Base-by-base conservation (phyloP, 1,140 invertebrate species). In the Drosophila neocordata region DNA sequence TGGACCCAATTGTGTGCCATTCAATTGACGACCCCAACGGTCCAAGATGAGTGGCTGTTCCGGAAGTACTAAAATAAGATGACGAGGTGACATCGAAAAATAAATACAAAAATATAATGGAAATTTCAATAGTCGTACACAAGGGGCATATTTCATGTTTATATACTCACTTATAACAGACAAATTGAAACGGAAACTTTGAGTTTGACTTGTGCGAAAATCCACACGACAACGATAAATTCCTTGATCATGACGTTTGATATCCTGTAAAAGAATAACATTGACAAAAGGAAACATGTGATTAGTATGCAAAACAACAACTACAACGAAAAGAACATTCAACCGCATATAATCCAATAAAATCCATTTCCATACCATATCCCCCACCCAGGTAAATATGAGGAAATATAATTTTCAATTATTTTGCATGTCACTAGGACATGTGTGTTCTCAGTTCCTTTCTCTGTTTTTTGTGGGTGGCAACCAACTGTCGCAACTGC, bases 211-310 rank as follows among this genome's bases (percentile, higher is more conserved):
- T 89, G 96, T 96, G 62, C 95, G 93, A 92, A 97, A 98, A 93
- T 98, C 97, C 61, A 97, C 96, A 73, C 97, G 93, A 92, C 97
- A 98, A 58, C 96, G 93, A 92, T 97, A 98, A 66, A 96, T 94
- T 48, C 96, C 96, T 87, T 97, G 96, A 92, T 98, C 97, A 90
- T 95, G 95, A 37, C 95, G 93, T 88, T 95, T 95, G 68, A 97
- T 95, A 92, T 96, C 95, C 79, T 96, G 94, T 62, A 90, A 90
- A 71, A 69, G 69, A 37, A 35, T 34, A 13, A 35, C 15, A 69
- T 69, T 48, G 52, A 69, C 67, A 74, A 73, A 75, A 64, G 77
- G 63, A 76, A 77, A 83, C 69, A 87, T 61, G 66, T 78, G 59
- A 83, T 87, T 82, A 82, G 78, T 79, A 88, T 82, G 65, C 72